Evolutionary conservation across 1,140 invertebrate species (phyloP).

Genomic region (Drosophila quadrilineata): DNA sequence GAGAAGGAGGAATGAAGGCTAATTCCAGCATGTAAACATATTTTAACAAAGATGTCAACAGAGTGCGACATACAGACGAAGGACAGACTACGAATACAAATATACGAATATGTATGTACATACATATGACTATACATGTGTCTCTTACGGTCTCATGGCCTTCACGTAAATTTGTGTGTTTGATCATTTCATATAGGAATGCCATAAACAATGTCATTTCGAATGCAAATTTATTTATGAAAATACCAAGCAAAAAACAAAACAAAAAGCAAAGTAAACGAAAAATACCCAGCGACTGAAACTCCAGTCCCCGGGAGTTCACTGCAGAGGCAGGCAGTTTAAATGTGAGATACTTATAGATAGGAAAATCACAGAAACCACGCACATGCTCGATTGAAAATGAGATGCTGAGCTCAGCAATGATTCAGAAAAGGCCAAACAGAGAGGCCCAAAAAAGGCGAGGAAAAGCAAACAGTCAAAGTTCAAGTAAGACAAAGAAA

Average conservation of each 20-base stretch:
- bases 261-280: constrained; percentile 50
- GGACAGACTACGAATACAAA: constrained; percentile 29
- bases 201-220: constrained; percentile 79
- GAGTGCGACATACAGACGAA: constrained; percentile 56
- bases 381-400: constrained; percentile 57
- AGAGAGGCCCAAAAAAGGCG: constrained; percentile 2
- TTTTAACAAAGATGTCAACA: constrained; percentile 80
- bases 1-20: constrained; percentile 40
- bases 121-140: too few relatives aligned
- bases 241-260: constrained; percentile 68
- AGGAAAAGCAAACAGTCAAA: constrained; percentile 28
- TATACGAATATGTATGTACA: constrained; percentile 57
- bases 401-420: constrained; percentile 72
- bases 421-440: constrained; percentile 24
- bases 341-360: constrained; percentile 12
- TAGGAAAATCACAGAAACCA: constrained; percentile 57
- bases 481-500: constrained; percentile 44
- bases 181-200: constrained; percentile 74
- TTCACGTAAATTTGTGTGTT: too few relatives aligned
- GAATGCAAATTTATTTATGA: constrained; percentile 80
- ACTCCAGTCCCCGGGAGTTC: background rate
- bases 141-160: too few relatives aligned
- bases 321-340: background rate
- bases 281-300: constrained; percentile 38
- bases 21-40: constrained; percentile 78